phyloP scores from a whole-genome alignment of 2,888 invertebrate species.

The Nymphalis polychloros region DNA sequence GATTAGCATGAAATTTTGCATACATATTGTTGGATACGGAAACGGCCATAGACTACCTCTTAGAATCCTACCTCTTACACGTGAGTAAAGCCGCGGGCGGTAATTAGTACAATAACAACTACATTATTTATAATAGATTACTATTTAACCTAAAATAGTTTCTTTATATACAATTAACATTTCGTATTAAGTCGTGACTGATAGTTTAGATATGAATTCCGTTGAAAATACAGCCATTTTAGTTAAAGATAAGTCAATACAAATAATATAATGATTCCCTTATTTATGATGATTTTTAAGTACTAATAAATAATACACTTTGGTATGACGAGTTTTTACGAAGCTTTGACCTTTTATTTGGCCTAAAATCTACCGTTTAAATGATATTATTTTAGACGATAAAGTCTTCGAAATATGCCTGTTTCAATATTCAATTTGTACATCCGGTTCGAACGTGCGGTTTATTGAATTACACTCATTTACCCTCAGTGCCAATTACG shows the following conservation, averaged over 20 bases:
- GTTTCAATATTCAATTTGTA: constrained; percentile 39
- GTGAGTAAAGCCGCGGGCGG: neutral
- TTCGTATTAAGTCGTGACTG: neutral
- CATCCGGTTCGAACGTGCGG: constrained; percentile 33
- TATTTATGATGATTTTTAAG: neutral
- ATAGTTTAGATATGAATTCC: neutral
- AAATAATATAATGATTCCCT: neutral
- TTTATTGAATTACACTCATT: constrained; percentile 51
- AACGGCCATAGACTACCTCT: no score
- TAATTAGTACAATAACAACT: neutral
- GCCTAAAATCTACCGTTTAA: neutral
- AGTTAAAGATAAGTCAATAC: neutral
- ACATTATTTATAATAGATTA: no score
- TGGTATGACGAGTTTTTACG: no score
- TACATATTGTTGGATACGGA: no score
- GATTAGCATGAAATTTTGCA: no score
- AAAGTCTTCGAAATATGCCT: constrained; percentile 34
- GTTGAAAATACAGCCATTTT: neutral
- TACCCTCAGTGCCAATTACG: constrained; percentile 65
- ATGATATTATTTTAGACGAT: constrained; percentile 21
- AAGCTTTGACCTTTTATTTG: no score
- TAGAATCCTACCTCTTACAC: no score
- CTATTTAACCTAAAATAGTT: neutral
- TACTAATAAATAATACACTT: neutral
- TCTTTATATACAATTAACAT: neutral